Evolutionary conservation across 2,113 vertebrate species (phyloP).

Genomic region (Centropus bengalensis): DNA sequence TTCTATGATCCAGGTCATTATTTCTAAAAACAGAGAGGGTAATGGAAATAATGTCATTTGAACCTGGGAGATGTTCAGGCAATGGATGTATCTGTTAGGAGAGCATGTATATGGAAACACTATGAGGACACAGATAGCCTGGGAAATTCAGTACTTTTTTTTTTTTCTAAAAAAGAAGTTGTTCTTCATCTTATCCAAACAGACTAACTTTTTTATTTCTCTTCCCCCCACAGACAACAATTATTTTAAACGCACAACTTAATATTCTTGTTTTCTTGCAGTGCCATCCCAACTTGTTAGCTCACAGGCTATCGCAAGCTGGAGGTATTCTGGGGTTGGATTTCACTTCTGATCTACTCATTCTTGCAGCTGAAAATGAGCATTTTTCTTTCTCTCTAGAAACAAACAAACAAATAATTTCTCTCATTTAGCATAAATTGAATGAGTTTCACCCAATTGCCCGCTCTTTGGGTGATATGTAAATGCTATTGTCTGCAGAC

Average conservation of each 20-base stretch:
- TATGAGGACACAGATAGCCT: rapidly evolving
- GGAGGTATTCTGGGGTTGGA: not conserved
- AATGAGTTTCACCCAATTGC: constrained; percentile 54
- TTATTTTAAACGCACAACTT: not conserved
- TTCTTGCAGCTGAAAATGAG: constrained; percentile 26
- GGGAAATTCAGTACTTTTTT: not conserved
- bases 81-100: not conserved
- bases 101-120: not conserved
- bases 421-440: constrained; percentile 39
- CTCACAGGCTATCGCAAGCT: not conserved
- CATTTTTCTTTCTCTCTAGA: constrained; percentile 42
- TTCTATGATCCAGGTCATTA: not conserved
- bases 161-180: not conserved
- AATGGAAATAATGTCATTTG: not conserved
- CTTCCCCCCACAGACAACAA: not conserved
- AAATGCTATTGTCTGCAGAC: constrained; percentile 71
- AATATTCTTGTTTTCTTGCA: not conserved
- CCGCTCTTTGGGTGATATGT: constrained; percentile 46
- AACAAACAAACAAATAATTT: constrained; percentile 52
- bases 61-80: not conserved
- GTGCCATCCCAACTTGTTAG: not conserved
- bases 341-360: constrained; percentile 5
- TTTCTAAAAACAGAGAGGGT: not conserved
- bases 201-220: not conserved
- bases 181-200: not conserved